Base-by-base conservation (phyloP, 1,140 invertebrate genomes). In the Antheraea pernyi region DNA sequence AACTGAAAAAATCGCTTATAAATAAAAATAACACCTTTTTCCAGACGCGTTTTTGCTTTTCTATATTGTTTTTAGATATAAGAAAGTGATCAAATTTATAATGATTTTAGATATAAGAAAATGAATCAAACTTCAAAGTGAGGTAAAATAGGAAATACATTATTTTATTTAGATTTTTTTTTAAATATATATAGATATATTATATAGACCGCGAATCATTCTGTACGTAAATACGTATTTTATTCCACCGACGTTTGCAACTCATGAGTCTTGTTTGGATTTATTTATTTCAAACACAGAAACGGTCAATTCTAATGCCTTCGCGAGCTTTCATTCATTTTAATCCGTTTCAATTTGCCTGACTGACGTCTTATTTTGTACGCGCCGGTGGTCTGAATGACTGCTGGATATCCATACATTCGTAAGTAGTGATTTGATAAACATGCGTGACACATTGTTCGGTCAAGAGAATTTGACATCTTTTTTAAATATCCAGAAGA, bases 361-460 rank as follows among this genome's bases (percentile, higher is more conserved):
- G 79, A 87, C 75, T 80, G 79, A 87, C 75, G 79, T 89, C 85
- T 88, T 88, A 85, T 87, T 90, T 88, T 76, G 84, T 75, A 79
- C 83, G 62, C 70, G 61, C 64, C 18, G 88, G 86, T 91, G 88
- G 86, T 89, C 88, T 75, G 70, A 69, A 76, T 72, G 68, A 72
- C 65, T 72, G 69, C 42, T 37, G 19, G 46, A 53, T 53, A 53
- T 53, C 46, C 46, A 53, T 53, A 53, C 46, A 53, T 53, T 53
- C 16, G 46, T 53, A 53, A 16, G 46, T 16, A 53, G 46, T 53
- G 46, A 53, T 53, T 53, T 53, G 46, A 53, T 53, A 11, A 53
- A 53, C 46, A 53, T 53, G 46, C 46, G 46, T 53, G 46, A 53
- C 46, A 53, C 46, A 53, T 53, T 53, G 46, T 53, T 53, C 46